phyloP scores from a whole-genome alignment of 2,888 invertebrate species.

The Patella pellucida region DNA sequence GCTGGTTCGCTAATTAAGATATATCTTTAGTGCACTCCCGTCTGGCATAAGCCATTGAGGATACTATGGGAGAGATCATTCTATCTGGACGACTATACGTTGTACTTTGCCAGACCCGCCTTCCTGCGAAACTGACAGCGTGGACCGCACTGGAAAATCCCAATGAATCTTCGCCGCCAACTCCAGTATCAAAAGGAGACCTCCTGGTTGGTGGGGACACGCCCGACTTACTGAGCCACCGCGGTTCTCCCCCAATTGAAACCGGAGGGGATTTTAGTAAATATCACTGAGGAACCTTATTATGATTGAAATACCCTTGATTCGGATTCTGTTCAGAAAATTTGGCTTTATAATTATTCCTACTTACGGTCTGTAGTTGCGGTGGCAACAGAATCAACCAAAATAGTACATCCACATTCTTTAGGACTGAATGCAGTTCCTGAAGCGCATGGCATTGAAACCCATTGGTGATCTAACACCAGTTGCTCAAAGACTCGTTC shows the following conservation, averaged over 20 bases:
- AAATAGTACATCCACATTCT: constrained; percentile 43
- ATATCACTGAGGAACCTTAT: too few relatives aligned
- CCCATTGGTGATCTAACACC: constrained; percentile 44
- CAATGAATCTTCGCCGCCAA: not conserved
- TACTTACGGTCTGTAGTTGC: too few relatives aligned
- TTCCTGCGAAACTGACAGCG: not conserved
- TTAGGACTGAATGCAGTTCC: constrained; percentile 46
- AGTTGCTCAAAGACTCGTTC: constrained; percentile 40
- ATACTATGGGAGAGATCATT: too few relatives aligned
- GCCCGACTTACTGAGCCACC: too few relatives aligned
- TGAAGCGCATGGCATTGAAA: constrained; percentile 45
- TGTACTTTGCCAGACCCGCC: not conserved
- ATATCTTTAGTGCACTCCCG: too few relatives aligned
- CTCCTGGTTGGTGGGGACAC: too few relatives aligned
- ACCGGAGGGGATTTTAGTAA: too few relatives aligned
- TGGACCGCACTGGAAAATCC: not conserved
- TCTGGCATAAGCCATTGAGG: too few relatives aligned
- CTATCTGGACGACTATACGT: too few relatives aligned
- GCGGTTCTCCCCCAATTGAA: too few relatives aligned
- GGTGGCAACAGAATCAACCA: not conserved
- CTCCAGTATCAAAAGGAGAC: not conserved
- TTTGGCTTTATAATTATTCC: too few relatives aligned
- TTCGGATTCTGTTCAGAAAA: not conserved
- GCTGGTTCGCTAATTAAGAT: too few relatives aligned
- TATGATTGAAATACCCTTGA: not conserved